A percentile compares a stretch with the other conserved stretches of the same genome.
phyloP scores from a whole-genome alignment of 2,888 invertebrate species.

The Plagiodera versicolora region DNA sequence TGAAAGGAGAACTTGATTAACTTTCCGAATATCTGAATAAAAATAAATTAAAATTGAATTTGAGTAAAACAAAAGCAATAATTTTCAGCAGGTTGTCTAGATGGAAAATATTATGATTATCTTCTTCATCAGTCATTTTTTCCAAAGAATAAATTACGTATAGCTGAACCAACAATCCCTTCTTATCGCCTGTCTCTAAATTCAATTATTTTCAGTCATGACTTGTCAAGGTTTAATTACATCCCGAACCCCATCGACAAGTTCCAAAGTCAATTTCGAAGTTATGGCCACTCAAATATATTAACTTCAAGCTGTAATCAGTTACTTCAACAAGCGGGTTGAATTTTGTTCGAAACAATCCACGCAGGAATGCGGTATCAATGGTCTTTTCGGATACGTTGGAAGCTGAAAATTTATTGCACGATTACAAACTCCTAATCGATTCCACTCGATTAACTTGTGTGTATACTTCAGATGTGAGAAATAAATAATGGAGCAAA shows the following conservation, averaged over 20 bases:
- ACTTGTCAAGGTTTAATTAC: slow-evolving; percentile 9
- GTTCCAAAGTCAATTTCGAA: slow-evolving; percentile 15
- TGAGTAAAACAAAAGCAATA: too few species aligned
- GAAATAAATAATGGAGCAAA: too few species aligned
- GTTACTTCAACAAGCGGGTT: background rate
- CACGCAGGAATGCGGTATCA: background rate
- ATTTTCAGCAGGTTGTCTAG: too few species aligned
- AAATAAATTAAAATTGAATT: too few species aligned
- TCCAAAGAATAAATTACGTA: background rate
- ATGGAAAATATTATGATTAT: too few species aligned
- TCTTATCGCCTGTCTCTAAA: background rate
- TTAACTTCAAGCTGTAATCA: background rate
- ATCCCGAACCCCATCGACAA: slow-evolving; percentile 2
- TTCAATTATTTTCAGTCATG: background rate
- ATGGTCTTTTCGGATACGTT: background rate
- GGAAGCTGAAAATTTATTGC: background rate
- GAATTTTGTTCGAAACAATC: background rate
- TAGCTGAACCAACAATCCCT: background rate
- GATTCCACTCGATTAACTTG: background rate
- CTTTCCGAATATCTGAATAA: too few species aligned
- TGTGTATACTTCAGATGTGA: too few species aligned
- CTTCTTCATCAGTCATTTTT: too few species aligned
- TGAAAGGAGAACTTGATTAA: too few species aligned
- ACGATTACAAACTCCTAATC: background rate
- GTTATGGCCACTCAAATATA: slow-evolving; percentile 4